A percentile compares a stretch with the other conserved stretches of the same genome.
phyloP scores from a whole-genome alignment of 2,113 vertebrate genomes.

The Nesoenas mayeri region DNA sequence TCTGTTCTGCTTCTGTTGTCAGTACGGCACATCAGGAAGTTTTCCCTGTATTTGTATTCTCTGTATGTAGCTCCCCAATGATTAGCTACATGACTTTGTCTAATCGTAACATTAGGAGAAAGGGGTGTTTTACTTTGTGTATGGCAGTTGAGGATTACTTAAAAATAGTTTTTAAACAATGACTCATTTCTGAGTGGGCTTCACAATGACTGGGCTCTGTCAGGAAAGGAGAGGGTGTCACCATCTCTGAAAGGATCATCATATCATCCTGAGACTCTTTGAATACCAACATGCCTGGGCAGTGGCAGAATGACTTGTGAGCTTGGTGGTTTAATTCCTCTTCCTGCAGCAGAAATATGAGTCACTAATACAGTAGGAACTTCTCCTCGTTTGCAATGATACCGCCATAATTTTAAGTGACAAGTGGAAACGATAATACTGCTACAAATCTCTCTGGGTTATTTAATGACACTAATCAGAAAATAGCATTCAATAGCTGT shows the following conservation, averaged over 20 bases:
- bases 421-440: background rate
- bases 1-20: background rate
- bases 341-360: background rate
- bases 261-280: background rate
- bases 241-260: background rate
- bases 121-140: background rate
- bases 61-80: background rate
- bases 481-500: background rate
- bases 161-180: slow-evolving; percentile 8
- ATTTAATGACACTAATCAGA: slow-evolving; percentile 5
- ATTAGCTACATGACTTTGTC: background rate
- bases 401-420: background rate
- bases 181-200: slow-evolving; percentile 4
- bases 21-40: background rate
- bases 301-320: background rate
- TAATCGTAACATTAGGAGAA: slow-evolving; percentile 28
- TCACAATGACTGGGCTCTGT: background rate
- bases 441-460: background rate
- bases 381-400: background rate
- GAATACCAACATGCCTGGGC: background rate
- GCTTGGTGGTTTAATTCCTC: background rate
- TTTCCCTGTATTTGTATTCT: background rate
- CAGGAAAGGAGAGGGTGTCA: background rate
- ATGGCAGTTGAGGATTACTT: background rate
- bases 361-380: background rate